Evolutionary conservation across 2,113 vertebrate genomes (phyloP).

Genomic region (Tupaia tana): DNA sequence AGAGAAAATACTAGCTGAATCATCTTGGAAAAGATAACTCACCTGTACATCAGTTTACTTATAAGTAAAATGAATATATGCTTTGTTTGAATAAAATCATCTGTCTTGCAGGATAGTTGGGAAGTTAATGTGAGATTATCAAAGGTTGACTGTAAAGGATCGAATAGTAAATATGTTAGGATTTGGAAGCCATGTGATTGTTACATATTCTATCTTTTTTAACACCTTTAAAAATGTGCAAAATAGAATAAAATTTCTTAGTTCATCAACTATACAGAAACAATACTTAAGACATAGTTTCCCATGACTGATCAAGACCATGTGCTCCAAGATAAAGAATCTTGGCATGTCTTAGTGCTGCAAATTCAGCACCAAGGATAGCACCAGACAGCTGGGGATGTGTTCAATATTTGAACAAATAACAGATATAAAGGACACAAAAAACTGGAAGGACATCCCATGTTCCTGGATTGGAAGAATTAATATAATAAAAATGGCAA

Average conservation of each 20-base stretch:
- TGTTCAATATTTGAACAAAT: neutral
- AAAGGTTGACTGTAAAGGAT: neutral
- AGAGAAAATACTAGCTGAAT: neutral
- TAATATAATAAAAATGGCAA: no score
- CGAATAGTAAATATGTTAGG: conserved; percentile 34
- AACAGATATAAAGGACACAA: neutral
- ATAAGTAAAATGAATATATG: neutral
- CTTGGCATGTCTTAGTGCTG: neutral
- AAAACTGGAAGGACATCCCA: no score
- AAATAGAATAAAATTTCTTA: conserved; percentile 36
- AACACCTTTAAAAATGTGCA: conserved; percentile 21
- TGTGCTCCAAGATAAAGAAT: neutral
- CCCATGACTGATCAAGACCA: neutral
- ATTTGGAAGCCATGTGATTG: neutral
- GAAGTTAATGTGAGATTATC: neutral
- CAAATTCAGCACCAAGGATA: conserved; percentile 34
- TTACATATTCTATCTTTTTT: neutral
- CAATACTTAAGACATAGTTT: neutral
- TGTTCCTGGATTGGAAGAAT: no score
- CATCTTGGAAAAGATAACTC: neutral
- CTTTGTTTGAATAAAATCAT: neutral
- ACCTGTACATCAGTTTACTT: neutral
- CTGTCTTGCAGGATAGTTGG: neutral
- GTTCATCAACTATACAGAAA: neutral
- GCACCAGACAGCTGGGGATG: neutral